phyloP scores from a whole-genome alignment of 2,113 vertebrate species.

The Eretmochelys imbricata region DNA sequence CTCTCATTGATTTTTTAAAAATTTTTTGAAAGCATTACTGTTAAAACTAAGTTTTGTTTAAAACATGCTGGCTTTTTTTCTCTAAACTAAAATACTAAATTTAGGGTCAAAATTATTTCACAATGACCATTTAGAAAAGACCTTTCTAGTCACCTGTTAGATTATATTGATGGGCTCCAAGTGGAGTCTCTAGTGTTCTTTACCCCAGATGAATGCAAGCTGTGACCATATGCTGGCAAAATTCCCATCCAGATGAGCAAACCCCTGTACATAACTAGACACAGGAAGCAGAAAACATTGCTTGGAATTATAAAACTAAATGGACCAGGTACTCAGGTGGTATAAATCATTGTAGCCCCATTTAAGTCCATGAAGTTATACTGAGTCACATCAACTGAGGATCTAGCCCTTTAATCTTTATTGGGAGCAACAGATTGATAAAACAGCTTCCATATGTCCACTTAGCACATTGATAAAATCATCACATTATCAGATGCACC shows the following conservation, averaged over 20 bases:
- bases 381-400: background rate
- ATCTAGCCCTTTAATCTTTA: background rate
- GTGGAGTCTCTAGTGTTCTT: background rate
- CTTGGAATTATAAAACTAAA: background rate
- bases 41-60: background rate
- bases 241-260: background rate
- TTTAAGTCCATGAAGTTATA: background rate
- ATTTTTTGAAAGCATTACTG: background rate
- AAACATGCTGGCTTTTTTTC: background rate
- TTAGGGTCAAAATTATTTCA: background rate
- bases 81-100: background rate
- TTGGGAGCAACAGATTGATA: rapidly evolving
- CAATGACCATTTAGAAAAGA: rapidly evolving
- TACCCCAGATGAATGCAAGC: background rate
- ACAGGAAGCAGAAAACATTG: background rate
- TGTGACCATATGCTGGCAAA: background rate
- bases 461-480: background rate
- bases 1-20: background rate
- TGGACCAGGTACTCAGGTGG: background rate
- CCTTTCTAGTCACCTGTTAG: background rate
- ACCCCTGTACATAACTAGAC: background rate
- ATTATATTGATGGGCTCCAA: background rate
- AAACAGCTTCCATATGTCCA: background rate
- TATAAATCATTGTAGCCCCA: background rate
- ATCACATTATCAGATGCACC: rapidly evolving